Base-by-base conservation (phyloP, 2,797 vertebrate genomes). In the Oryzias sinensis region DNA sequence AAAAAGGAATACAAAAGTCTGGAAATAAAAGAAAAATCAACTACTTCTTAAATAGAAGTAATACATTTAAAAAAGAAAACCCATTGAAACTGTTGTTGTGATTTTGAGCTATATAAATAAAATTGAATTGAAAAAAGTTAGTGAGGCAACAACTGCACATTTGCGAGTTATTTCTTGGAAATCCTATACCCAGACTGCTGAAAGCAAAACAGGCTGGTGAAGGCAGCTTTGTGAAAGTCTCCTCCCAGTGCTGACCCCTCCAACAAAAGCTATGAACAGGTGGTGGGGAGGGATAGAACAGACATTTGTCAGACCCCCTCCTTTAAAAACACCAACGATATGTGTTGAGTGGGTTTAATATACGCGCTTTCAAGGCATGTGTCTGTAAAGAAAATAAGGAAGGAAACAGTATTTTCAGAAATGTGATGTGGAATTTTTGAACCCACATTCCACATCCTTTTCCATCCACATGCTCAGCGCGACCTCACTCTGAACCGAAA, bases 191-290 rank as follows among this genome's bases (percentile, higher is more conserved):
- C 42, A 49, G 25, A 27, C 37, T 74, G 33, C 33, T 37, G 56
- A 54, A 74, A 71, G 73, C 59, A 53, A 59, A 88, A 77, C 62
- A 74, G 72, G 47, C 52, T 62, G 72, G 76, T 78, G 69, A 78
- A 75, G 62, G 70, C 76, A 74, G 78, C 81, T 83, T 86, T 86
- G 86, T 87, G 75, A 86, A 86, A 85, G 82, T 86, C 75, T 81
- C 74, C 82, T 83, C 79, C 80, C 81, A 72, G 37, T 53, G 74
- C 58, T 85, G 84, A 90, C 88, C 87, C 70, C 84, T 79, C 71
- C 69, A 89, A 93, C 89, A 91, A 91, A 91, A 86, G 87, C 86
- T 75, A 71, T 77, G 78, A 92, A 93, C 92, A 93, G 92, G 91
- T 92, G 91, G 90, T 75, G 75, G 62, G 70, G 53, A 48, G 52